Evolutionary conservation across 2,888 invertebrate genomes (phyloP).

Genomic region (Andrena marginata): DNA sequence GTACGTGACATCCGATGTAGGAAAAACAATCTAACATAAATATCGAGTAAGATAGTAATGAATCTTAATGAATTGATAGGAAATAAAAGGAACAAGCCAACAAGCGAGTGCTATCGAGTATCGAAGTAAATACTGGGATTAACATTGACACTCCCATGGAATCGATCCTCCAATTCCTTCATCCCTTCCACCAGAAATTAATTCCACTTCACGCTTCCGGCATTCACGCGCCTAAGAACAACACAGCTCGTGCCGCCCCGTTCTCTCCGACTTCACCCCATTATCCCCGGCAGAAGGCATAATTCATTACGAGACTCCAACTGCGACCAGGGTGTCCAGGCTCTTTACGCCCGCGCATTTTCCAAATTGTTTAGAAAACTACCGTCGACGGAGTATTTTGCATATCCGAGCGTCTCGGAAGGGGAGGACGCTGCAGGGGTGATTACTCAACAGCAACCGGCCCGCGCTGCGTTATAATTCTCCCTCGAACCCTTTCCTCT

Average conservation of each 20-base stretch:
- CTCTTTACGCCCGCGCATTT: constrained; percentile 19
- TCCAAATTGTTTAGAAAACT: constrained; percentile 55
- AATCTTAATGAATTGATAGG: neutral
- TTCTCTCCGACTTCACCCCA: neutral
- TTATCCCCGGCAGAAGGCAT: neutral
- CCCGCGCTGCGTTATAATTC: constrained; percentile 55
- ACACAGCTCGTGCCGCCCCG: neutral
- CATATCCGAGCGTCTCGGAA: constrained; percentile 37
- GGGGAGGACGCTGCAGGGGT: constrained; percentile 23
- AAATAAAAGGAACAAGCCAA: neutral
- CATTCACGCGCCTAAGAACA: neutral
- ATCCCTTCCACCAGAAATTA: constrained; percentile 19
- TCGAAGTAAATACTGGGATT: constrained; percentile 6
- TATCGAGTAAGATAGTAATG: neutral
- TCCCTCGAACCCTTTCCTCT: constrained; percentile 37
- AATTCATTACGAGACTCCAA: constrained; percentile 42
- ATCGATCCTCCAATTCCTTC: constrained; percentile 15
- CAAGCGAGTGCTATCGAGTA: neutral
- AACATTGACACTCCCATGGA: constrained; percentile 20
- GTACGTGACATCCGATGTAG: neutral
- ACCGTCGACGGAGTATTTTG: constrained; percentile 28
- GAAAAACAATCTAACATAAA: neutral
- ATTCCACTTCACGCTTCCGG: constrained; percentile 22
- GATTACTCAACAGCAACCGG: constrained; percentile 57
- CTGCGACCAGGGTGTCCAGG: constrained; percentile 12